Conservation (phyloP, 2,113 vertebrate genomes). For the Dromiciops gliroides region DNA sequence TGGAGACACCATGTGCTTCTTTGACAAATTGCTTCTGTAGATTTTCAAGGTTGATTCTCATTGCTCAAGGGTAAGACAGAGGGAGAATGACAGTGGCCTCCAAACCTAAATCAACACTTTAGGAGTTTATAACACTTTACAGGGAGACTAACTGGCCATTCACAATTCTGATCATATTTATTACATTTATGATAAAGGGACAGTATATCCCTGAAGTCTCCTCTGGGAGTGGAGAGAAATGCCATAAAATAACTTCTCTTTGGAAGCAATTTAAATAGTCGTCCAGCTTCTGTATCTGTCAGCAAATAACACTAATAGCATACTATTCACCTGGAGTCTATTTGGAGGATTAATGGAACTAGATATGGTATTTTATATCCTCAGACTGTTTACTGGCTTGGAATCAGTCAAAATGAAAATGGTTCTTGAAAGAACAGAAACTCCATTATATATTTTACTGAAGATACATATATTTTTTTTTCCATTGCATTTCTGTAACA, state of each 20-base stretch:
- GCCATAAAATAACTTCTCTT: conserved; percentile 41
- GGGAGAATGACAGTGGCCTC: conserved; percentile 11
- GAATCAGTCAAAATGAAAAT: conserved; percentile 39
- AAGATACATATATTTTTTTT: conserved; percentile 33
- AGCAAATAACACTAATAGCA: conserved; percentile 42
- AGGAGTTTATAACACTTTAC: conserved; percentile 12
- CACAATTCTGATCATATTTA: conserved; percentile 33
- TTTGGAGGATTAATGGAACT: conserved; percentile 59
- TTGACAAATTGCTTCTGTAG: background rate
- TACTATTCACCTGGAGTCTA: conserved; percentile 53
- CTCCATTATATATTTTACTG: conserved; percentile 24
- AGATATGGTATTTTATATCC: conserved; percentile 38
- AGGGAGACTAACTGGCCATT: background rate
- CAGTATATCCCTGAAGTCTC: conserved; percentile 18
- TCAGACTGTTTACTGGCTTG: conserved; percentile 40
- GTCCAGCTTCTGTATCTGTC: conserved; percentile 28
- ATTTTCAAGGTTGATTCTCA: conserved; percentile 11
- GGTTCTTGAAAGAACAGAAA: conserved; percentile 45
- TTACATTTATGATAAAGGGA: conserved; percentile 37
- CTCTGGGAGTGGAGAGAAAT: conserved; percentile 48
- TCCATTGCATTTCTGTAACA: conserved; percentile 47
- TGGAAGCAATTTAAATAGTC: conserved; percentile 63
- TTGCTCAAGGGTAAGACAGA: conserved; percentile 12
- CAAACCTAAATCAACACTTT: conserved; percentile 20
- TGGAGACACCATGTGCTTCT: background rate